phyloP scores from a whole-genome alignment of 2,888 invertebrate species.

The Lathronympha strigana region DNA sequence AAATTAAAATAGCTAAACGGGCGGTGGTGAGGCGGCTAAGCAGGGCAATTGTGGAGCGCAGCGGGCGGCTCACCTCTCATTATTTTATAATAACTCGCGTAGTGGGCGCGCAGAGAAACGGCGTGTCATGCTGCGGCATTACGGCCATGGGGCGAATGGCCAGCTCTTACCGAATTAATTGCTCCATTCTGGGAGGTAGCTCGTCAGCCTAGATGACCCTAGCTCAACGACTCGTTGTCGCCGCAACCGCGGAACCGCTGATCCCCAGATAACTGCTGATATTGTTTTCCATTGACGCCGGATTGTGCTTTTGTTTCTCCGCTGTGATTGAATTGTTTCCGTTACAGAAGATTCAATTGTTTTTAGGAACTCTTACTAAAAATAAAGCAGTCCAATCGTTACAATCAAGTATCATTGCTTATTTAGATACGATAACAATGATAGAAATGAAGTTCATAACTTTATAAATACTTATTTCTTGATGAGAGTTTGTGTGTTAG shows the following conservation, averaged over 20 bases:
- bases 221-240: slow-evolving; percentile 57
- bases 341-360: slow-evolving; percentile 20
- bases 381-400: slow-evolving; percentile 5
- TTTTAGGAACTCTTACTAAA: background rate
- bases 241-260: slow-evolving; percentile 49
- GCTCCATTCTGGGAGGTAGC: slow-evolving; percentile 76
- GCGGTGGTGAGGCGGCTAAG: slow-evolving; percentile 76
- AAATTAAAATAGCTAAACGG: slow-evolving; percentile 84
- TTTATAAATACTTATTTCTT: slow-evolving; percentile 25
- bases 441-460: slow-evolving; percentile 7
- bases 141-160: slow-evolving; percentile 64
- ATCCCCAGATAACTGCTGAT: slow-evolving; percentile 17
- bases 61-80: slow-evolving; percentile 82
- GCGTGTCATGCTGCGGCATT: slow-evolving; percentile 73
- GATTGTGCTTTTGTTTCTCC: slow-evolving; percentile 30
- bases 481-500: slow-evolving; percentile 29
- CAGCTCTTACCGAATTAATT: slow-evolving; percentile 79
- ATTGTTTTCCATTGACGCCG: slow-evolving; percentile 45
- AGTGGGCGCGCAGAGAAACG: slow-evolving; percentile 71
- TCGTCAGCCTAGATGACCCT: slow-evolving; percentile 61
- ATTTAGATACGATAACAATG: slow-evolving; percentile 18
- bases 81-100: slow-evolving; percentile 82
- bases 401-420: slow-evolving; percentile 20
- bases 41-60: slow-evolving; percentile 81
- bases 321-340: slow-evolving; percentile 26